A percentile compares a stretch with the other conserved stretches of the same genome.
These are phyloP conservation scores for Phalanger gymnotis DNA, from an alignment of 2,797 vertebrate species.

Conservation along the genomic window DNA sequence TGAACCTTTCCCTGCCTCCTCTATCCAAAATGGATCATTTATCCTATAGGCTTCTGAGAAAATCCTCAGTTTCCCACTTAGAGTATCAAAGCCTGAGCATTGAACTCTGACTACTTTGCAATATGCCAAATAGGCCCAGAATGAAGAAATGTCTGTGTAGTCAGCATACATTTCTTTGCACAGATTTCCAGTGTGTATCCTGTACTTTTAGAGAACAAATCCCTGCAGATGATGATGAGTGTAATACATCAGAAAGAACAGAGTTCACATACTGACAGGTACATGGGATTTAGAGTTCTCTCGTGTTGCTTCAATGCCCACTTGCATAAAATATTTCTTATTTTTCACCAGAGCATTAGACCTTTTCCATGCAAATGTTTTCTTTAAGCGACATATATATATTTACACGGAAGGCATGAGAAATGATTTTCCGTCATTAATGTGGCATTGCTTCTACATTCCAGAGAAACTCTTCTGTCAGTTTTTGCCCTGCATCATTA, in stretches of 20 bases:
- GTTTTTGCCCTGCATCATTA: conserved; percentile 29
- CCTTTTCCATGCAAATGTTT: neutral
- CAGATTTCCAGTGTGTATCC: neutral
- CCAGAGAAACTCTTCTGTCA: conserved; percentile 1
- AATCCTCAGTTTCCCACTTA: neutral
- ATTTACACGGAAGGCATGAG: conserved; percentile 20
- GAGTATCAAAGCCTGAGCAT: neutral
- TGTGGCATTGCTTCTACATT: conserved; percentile 11
- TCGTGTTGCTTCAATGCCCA: neutral
- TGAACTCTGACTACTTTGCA: neutral
- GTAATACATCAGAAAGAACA: conserved; percentile 31
- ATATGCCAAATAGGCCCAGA: neutral
- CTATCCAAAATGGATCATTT: neutral
- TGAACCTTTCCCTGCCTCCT: neutral
- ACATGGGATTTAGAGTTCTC: conserved; percentile 42
- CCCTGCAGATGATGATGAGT: neutral
- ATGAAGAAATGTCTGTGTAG: conserved; percentile 3
- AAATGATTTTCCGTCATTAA: conserved; percentile 24
- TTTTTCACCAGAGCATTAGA: conserved; percentile 44
- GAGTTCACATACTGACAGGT: conserved; percentile 35
- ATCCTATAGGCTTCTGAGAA: neutral
- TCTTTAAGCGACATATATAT: neutral
- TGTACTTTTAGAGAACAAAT: conserved; percentile 25
- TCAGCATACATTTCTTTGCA: conserved; percentile 39
- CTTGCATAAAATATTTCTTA: neutral